Evolutionary conservation across 2,113 vertebrate species (phyloP).

Genomic region (Notothenia rossii): DNA sequence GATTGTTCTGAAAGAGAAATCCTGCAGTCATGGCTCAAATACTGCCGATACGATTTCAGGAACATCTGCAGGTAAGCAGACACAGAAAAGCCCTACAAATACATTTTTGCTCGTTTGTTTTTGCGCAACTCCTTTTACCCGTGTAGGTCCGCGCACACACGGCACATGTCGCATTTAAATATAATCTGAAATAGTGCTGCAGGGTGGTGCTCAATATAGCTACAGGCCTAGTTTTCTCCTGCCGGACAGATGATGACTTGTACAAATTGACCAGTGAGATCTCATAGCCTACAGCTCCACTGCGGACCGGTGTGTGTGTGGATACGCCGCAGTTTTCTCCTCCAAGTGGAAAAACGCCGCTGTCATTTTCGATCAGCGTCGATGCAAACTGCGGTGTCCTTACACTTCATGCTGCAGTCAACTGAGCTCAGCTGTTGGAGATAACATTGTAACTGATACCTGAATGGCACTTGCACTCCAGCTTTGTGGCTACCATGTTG

Average conservation of each 20-base stretch:
- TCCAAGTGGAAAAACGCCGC: constrained; percentile 46
- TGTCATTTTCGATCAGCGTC: constrained; percentile 51
- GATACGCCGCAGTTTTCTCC: constrained; percentile 55
- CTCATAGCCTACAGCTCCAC: constrained; percentile 44
- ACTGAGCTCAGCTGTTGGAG: constrained; percentile 61
- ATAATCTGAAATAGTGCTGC: constrained; percentile 69
- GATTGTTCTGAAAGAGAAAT: constrained; percentile 54
- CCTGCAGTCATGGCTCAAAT: constrained; percentile 83
- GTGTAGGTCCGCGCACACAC: constrained; percentile 32
- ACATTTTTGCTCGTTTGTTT: constrained; percentile 1
- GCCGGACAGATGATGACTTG: constrained; percentile 82
- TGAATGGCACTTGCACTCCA: constrained; percentile 44
- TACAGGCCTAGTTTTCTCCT: constrained; percentile 80
- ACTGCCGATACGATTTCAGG: constrained; percentile 86
- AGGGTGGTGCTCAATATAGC: constrained; percentile 81
- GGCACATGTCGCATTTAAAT: constrained; percentile 76
- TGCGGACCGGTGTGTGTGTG: constrained; percentile 49
- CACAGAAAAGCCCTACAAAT: constrained; percentile 9
- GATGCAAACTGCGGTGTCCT: constrained; percentile 56
- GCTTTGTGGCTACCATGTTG: constrained; percentile 59
- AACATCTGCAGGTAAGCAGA: constrained; percentile 87
- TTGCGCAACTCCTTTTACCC: constrained; percentile 30
- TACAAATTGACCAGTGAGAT: constrained; percentile 77
- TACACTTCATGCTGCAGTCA: constrained; percentile 43
- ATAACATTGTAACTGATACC: constrained; percentile 42